Evolutionary conservation across 2,888 invertebrate genomes (phyloP).

Genomic region (Drosophila prostipennis): DNA sequence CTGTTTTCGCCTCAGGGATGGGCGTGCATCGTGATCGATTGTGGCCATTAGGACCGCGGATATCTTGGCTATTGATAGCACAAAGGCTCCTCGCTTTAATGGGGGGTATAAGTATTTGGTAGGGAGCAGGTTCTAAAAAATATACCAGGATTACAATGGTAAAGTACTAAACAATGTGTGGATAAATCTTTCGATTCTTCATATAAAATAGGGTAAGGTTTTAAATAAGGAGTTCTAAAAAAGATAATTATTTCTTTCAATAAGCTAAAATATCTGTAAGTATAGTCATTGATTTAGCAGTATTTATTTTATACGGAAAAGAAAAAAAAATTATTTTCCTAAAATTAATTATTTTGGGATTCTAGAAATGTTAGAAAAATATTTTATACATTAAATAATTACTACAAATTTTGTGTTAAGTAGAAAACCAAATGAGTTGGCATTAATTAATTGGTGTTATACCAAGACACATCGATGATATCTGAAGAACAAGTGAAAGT

Average conservation of each 20-base stretch:
- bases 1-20: slow-evolving; percentile 25
- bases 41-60: slow-evolving; percentile 24
- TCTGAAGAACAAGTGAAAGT: background rate
- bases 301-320: too few relatives aligned
- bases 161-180: background rate
- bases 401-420: background rate
- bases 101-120: slow-evolving; percentile 1
- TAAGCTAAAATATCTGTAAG: too few relatives aligned
- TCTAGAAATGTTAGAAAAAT: too few relatives aligned
- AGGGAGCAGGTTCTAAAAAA: background rate
- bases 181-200: background rate
- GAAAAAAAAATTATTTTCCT: too few relatives aligned
- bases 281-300: too few relatives aligned
- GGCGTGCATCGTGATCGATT: slow-evolving; percentile 48
- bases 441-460: background rate
- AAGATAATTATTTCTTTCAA: too few relatives aligned
- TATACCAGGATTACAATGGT: background rate
- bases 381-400: too few relatives aligned
- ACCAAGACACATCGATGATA: background rate
- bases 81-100: slow-evolving; percentile 9
- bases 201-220: background rate
- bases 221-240: too few relatives aligned
- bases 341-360: too few relatives aligned
- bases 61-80: slow-evolving; percentile 23
- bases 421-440: background rate